These are phyloP conservation scores for Alces alces DNA, from an alignment of 2,113 vertebrate genomes.

Conservation along the genomic window DNA sequence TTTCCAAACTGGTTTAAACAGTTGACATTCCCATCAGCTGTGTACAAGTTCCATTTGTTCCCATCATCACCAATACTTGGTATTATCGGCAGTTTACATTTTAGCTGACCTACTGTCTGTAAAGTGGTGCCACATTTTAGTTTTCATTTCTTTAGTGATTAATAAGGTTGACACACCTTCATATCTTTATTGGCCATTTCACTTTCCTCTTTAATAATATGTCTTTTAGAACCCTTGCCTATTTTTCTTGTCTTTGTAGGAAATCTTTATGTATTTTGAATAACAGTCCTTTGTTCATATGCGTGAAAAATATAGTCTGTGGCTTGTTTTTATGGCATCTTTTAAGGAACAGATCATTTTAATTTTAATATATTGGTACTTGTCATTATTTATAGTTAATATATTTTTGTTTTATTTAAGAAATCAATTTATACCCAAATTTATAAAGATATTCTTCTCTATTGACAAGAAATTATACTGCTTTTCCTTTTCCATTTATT, in stretches of 20 bases:
- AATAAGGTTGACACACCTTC: neutral
- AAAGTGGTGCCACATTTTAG: neutral
- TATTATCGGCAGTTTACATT: neutral
- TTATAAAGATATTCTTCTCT: neutral
- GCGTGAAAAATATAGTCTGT: neutral
- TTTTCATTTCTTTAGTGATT: neutral
- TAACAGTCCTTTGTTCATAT: neutral
- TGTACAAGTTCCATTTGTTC: neutral
- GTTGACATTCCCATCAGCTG: neutral
- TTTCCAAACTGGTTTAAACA: neutral
- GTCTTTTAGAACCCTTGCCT: neutral
- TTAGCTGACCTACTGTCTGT: neutral
- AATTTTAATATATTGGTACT: neutral
- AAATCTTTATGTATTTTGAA: neutral
- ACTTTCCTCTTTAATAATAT: neutral
- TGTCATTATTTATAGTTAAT: neutral
- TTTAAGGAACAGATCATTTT: neutral
- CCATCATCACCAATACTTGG: neutral
- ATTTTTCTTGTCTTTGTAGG: neutral
- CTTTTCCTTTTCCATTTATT: conserved; percentile 27
- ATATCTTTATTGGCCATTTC: neutral
- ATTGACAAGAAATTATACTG: neutral
- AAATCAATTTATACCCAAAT: neutral
- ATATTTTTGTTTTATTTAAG: neutral
- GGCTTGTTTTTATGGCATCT: neutral